A percentile compares a stretch with the other conserved stretches of the same genome.
Conservation (phyloP, 2,113 vertebrate genomes). For the Alosa alosa region DNA sequence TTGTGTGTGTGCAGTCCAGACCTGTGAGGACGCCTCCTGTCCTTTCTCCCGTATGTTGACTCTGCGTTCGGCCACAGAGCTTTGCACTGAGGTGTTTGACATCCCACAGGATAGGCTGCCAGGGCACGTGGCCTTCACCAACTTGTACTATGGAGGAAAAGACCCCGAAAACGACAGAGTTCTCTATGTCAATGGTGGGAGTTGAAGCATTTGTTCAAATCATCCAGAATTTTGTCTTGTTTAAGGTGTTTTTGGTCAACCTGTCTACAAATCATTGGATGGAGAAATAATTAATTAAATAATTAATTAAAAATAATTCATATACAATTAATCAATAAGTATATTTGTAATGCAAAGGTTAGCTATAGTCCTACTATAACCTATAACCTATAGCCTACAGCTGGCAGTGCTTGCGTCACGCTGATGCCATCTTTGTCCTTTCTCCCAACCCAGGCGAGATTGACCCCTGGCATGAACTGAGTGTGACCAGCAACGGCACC, state of each 20-base stretch:
- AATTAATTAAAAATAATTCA: too few relatives aligned
- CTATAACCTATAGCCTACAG: too few relatives aligned
- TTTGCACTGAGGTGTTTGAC: conserved; percentile 75
- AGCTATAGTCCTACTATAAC: background rate
- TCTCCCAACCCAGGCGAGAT: conserved; percentile 59
- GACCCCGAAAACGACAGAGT: conserved; percentile 60
- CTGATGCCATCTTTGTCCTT: background rate
- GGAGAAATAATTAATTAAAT: too few relatives aligned
- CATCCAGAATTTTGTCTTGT: background rate
- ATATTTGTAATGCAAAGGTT: background rate
- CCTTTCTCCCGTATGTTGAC: conserved; percentile 73
- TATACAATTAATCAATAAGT: background rate
- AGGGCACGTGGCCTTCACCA: conserved; percentile 72
- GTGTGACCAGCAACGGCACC: conserved; percentile 55
- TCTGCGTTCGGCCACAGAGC: conserved; percentile 60
- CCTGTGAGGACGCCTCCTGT: conserved; percentile 72
- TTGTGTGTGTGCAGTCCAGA: conserved; percentile 68
- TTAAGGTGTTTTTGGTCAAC: background rate
- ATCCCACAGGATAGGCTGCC: conserved; percentile 65
- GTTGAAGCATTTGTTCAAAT: too few relatives aligned
- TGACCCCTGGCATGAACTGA: conserved; percentile 73
- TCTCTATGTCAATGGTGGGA: conserved; percentile 77
- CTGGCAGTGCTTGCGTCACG: background rate
- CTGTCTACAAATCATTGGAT: background rate
- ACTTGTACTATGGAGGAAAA: conserved; percentile 76